Conservation (phyloP, 2,113 vertebrate genomes). For the Corvus cornix region DNA sequence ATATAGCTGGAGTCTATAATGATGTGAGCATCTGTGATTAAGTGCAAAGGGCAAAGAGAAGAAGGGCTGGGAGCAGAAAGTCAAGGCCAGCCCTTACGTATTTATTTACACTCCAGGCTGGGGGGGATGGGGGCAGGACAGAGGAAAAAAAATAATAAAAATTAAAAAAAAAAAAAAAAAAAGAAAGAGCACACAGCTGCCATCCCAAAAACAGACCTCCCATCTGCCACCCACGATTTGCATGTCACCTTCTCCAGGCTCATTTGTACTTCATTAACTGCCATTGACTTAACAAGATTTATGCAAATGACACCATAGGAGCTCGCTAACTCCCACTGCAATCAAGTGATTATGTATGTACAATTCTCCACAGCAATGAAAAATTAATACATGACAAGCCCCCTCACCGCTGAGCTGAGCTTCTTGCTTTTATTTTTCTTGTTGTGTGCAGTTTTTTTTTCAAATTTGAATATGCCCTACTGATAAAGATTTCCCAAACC, state of each 20-base stretch:
- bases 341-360: conserved; percentile 86
- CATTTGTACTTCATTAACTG: conserved; percentile 92
- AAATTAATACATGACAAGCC: conserved; percentile 84
- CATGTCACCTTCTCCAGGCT: conserved; percentile 88
- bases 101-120: conserved; percentile 45
- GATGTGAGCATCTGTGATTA: background rate
- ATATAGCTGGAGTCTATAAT: background rate
- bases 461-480: background rate
- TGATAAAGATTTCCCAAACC: background rate
- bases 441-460: conserved; percentile 39
- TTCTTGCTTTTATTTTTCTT: conserved; percentile 72
- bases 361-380: conserved; percentile 83
- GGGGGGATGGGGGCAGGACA: background rate
- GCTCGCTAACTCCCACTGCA: conserved; percentile 81
- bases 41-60: background rate
- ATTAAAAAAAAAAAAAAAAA: background rate
- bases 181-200: conserved; percentile 77
- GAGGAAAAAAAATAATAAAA: background rate
- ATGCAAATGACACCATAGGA: conserved; percentile 87
- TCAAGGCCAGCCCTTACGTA: background rate
- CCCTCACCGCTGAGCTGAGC: conserved; percentile 69
- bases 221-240: conserved; percentile 88
- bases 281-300: conserved; percentile 90
- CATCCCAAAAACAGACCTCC: conserved; percentile 83
- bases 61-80: conserved; percentile 18